Conservation (phyloP, 2,797 vertebrate species). For the Tympanoctomys barrerae region DNA sequence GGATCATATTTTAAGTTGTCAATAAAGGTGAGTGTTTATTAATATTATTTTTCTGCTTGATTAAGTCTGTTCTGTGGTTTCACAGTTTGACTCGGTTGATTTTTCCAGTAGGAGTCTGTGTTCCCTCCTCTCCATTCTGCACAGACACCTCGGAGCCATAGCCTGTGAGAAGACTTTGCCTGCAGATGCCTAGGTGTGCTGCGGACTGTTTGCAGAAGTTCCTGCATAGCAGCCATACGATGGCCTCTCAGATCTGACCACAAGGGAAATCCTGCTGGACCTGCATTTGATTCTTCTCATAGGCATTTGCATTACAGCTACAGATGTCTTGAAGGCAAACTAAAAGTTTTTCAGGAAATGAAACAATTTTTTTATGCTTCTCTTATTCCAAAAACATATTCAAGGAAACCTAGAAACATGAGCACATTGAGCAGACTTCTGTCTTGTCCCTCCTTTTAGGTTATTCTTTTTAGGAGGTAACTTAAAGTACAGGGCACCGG, state of each 20-base stretch:
- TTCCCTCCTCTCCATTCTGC: not conserved
- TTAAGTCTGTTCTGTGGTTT: not conserved
- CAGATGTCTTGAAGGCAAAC: not conserved
- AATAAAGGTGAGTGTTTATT: not conserved
- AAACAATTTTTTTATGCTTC: not conserved
- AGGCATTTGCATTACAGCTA: not conserved
- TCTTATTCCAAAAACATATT: conserved; percentile 36
- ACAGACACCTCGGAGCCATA: not conserved
- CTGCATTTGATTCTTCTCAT: not conserved
- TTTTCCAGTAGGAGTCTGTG: not conserved
- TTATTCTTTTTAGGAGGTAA: not conserved
- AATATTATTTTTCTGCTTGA: not conserved
- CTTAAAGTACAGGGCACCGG: not conserved
- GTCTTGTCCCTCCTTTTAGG: not conserved
- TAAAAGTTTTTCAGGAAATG: conserved; percentile 16
- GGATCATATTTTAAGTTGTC: not conserved
- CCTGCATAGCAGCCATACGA: too few relatives aligned
- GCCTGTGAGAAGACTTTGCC: not conserved
- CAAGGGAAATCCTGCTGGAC: not conserved
- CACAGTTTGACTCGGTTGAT: not conserved
- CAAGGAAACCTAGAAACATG: conserved; percentile 41
- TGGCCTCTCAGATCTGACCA: not conserved
- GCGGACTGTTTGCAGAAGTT: not conserved
- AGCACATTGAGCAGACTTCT: not conserved
- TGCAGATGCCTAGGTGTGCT: not conserved